phyloP scores from a whole-genome alignment of 2,888 invertebrate genomes.

The Drosophila infuscata region DNA sequence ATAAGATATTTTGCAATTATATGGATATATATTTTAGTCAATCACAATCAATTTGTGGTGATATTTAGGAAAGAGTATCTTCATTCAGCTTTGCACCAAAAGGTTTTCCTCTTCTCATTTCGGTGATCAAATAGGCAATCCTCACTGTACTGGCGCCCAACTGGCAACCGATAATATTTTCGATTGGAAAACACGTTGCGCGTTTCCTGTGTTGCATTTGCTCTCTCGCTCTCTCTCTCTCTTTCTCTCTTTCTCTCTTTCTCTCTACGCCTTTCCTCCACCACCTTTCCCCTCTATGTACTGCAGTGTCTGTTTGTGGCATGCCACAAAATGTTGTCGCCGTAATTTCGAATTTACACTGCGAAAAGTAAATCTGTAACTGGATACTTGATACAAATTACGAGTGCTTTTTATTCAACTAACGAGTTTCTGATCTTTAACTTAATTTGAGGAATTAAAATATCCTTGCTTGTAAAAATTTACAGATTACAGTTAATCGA shows the following conservation, averaged over 20 bases:
- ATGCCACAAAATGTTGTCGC: conserved; percentile 66
- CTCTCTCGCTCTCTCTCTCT: background rate
- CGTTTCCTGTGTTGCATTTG: conserved; percentile 45
- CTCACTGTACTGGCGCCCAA: conserved; percentile 43
- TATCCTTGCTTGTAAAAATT: background rate
- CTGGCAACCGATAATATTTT: conserved; percentile 35
- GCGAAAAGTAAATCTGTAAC: conserved; percentile 20
- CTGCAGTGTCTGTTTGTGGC: conserved; percentile 39
- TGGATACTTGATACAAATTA: background rate
- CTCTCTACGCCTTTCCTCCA: background rate
- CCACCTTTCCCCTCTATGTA: background rate
- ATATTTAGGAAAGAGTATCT: background rate
- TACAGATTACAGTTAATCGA: background rate
- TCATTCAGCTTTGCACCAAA: background rate
- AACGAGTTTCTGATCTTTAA: background rate
- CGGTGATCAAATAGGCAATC: background rate
- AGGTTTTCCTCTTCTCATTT: background rate
- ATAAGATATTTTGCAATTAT: background rate
- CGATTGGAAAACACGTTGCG: conserved; percentile 42
- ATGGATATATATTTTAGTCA: background rate
- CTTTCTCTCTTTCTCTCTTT: background rate
- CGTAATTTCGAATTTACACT: conserved; percentile 48
- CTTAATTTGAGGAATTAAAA: background rate
- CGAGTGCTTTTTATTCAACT: background rate
- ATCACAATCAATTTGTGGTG: background rate